A percentile compares a stretch with the other conserved stretches of the same genome.
These are phyloP conservation scores for Platysternon megacephalum DNA, from an alignment of 2,113 vertebrate species.

Conservation along the genomic window DNA sequence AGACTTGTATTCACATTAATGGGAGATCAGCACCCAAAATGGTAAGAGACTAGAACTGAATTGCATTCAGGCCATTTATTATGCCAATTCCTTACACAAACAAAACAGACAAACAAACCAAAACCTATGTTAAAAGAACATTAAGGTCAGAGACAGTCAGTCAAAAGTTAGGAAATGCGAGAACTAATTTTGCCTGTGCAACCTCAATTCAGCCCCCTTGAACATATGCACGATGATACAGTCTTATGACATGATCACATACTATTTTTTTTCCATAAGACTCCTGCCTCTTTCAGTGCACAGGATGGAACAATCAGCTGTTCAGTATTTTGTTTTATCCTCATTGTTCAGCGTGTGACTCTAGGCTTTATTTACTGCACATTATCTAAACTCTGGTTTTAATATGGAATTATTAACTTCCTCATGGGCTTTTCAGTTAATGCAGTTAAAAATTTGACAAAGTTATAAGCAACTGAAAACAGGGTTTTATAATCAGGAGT, in stretches of 20 bases:
- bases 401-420: background rate
- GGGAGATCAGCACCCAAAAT: background rate
- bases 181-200: background rate
- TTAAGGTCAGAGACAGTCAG: background rate
- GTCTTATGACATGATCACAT: background rate
- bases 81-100: background rate
- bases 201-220: background rate
- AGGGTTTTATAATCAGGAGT: background rate
- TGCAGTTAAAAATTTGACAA: background rate
- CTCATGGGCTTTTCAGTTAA: background rate
- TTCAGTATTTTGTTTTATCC: background rate
- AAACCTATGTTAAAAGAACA: background rate
- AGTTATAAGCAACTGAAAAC: background rate
- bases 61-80: background rate
- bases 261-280: background rate
- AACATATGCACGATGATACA: too few relatives aligned
- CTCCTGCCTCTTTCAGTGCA: background rate
- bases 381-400: background rate
- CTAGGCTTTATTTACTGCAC: background rate
- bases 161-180: background rate
- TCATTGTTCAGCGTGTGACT: background rate
- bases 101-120: too few relatives aligned
- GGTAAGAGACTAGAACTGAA: background rate
- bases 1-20: background rate
- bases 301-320: background rate